Base-by-base conservation (phyloP, 2,113 vertebrate genomes). In the Brachionichthys hirsutus region DNA sequence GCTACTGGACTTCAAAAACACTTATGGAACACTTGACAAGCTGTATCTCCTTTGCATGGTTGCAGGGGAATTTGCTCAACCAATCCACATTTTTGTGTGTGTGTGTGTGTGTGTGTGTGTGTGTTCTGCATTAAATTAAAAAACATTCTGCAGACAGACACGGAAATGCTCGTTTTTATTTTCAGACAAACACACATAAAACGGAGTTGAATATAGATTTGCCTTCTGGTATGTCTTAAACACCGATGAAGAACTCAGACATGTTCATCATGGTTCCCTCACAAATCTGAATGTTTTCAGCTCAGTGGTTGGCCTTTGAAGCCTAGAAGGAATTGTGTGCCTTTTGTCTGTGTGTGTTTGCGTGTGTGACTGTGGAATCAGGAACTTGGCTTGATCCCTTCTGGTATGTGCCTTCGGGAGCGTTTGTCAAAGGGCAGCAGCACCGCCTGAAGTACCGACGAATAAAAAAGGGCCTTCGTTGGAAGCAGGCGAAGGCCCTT, bases 351-450 rank as follows among this genome's bases (percentile, higher is more conserved):
- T 58, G 60, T 57, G 58, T 41, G 75, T 80, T 9, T 14, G 71
- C 66, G 64, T 70, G 67, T 72, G 57, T 62, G 70, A 47, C 71
- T 79, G 75, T 71, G 52, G 71, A 75, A 84, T 86, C 68, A 83
- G 77, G 80, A 79, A 82, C 73, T 70, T 53, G 11, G 70, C 69
- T 67, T 89, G 84, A 89, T 88, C 85, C 86, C 82, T 85, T 89
- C 79, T 88, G 85, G 86, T 87, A 87, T 89, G 88, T 85, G 84
- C 75, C 85, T 66, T 78, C 0, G 40, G 82, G 78, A 84, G 79
- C 75, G 68, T 82, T 85, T 87, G 83, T 85, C 83, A 89, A 88
- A 89, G 87, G 85, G 79, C 83, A 88, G 75, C 70, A 79, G 77
- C 67, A 65, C 60, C 76, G 77, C 69, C 82, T 81, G 60, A 64